Evolutionary conservation across 2,113 vertebrate genomes (phyloP).

Genomic region (Hemibagrus wyckioides): DNA sequence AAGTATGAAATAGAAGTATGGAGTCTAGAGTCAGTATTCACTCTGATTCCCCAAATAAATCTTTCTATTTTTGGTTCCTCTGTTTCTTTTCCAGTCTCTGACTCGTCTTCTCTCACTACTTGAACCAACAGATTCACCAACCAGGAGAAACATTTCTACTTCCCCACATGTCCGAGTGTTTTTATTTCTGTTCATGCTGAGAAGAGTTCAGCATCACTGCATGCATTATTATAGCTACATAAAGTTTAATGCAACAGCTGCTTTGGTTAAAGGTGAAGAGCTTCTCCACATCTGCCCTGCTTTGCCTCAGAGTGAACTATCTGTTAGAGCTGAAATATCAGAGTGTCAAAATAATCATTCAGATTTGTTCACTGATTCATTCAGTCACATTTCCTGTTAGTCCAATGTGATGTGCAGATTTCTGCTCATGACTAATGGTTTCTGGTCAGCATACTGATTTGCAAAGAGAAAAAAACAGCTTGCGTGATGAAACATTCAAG

Average conservation of each 20-base stretch:
- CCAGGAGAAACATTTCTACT: too few species aligned
- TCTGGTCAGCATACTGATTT: not conserved
- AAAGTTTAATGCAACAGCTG: not conserved
- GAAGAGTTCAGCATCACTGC: not conserved
- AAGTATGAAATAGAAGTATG: too few species aligned
- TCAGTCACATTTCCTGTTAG: not conserved
- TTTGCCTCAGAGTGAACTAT: not conserved
- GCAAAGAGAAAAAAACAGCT: not conserved
- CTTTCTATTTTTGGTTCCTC: not conserved
- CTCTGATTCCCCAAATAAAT: not conserved
- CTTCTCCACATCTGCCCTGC: not conserved
- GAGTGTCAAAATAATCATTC: not conserved
- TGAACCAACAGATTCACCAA: too few species aligned
- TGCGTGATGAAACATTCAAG: not conserved
- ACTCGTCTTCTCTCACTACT: not conserved
- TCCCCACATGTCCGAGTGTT: too few species aligned
- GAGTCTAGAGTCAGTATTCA: too few species aligned
- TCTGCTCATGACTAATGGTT: not conserved
- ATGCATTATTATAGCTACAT: not conserved
- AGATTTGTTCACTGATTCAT: conserved; percentile 13
- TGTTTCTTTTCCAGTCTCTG: not conserved
- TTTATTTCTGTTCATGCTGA: not conserved
- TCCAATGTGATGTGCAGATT: not conserved
- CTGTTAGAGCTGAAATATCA: not conserved
- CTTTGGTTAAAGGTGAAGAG: not conserved